Percentiles rank a stretch among this genome's conserved stretches.
These are phyloP conservation scores for Aphelenchoides fujianensis DNA, from an alignment of 1,140 invertebrate species.

Conservation along the genomic window DNA sequence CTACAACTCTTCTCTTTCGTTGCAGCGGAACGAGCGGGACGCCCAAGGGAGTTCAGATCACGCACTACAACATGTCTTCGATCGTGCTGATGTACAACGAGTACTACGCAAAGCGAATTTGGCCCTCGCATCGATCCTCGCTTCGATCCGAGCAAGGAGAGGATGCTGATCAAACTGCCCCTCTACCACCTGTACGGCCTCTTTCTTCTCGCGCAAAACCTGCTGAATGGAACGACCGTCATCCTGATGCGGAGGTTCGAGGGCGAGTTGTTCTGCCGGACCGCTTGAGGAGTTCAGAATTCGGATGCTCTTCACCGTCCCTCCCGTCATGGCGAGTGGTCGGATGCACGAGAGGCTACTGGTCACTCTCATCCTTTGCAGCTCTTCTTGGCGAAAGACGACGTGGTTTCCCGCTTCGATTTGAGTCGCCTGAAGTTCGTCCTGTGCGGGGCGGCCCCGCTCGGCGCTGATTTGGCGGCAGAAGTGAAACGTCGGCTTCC, in stretches of 20 bases:
- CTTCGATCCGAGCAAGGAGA: constrained; percentile 17
- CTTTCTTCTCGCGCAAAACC: constrained; percentile 57
- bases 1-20: no score
- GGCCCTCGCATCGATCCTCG: constrained; percentile 4
- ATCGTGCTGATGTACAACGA: neutral
- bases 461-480: constrained; percentile 27
- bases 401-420: constrained; percentile 35
- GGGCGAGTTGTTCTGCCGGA: constrained; percentile 69
- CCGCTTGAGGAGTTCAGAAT: constrained; percentile 70
- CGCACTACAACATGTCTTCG: constrained; percentile 58
- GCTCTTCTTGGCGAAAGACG: constrained; percentile 42
- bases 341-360: no score
- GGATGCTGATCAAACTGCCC: constrained; percentile 69
- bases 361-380: no score
- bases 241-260: constrained; percentile 76
- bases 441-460: constrained; percentile 39
- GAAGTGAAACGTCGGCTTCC: constrained; percentile 28
- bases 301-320: constrained; percentile 25
- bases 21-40: constrained; percentile 39
- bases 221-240: constrained; percentile 68
- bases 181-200: constrained; percentile 84
- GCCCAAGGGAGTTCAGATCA: constrained; percentile 31
- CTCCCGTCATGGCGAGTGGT: constrained; percentile 43
- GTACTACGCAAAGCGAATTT: constrained; percentile 27
- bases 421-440: constrained; percentile 27